Base-by-base conservation (phyloP, 2,113 vertebrate genomes). In the Morone saxatilis region DNA sequence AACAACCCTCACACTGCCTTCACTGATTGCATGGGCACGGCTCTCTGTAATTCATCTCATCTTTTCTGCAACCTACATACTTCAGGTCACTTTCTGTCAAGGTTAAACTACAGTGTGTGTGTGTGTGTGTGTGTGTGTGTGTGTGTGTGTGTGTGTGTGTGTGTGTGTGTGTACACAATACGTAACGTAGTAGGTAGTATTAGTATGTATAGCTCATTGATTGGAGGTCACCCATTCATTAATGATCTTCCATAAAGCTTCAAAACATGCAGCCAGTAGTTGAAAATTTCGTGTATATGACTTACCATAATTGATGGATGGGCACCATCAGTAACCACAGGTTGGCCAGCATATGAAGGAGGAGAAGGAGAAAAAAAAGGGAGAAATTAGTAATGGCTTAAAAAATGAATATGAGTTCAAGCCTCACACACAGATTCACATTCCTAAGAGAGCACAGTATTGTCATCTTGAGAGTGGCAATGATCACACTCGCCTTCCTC, bases 1-100 rank as follows among this genome's bases (percentile, higher is more conserved):
- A 90, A 86, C 80, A 88, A 81, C 36, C 38, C 47, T 20, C 60
- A 69, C 77, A 56, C 59, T 63, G 8, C 80, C 56, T 50, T 17
- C 57, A 20, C 86, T 92, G 85, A 92, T 92, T 92, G 76, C 79
- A 85, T 45, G 38, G 69, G 50, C 68, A 67, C 2, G 71, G 53
- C 73, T 59, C 67, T 36, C 22, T 47, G 57, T 73, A 56, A 83
- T 74, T 51, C 69, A 81, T 60, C 45, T n/a, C 57, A 1, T 45
- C 60, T 57, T 71, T 40, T 36, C 43, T 20, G 47, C 65, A 7
- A 66, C 74, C 78, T 10, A 65, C 3, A 54, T 51, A 9, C 73
- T 63, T n/a, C 63, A 14, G 71, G n/a, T 71, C 36, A 43, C 59
- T 74, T 77, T 63, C 86, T 57, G 62, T 31, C 50, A 81, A 91